Base-by-base conservation (phyloP, 1,140 invertebrate species). In the Bombyx mandarina region DNA sequence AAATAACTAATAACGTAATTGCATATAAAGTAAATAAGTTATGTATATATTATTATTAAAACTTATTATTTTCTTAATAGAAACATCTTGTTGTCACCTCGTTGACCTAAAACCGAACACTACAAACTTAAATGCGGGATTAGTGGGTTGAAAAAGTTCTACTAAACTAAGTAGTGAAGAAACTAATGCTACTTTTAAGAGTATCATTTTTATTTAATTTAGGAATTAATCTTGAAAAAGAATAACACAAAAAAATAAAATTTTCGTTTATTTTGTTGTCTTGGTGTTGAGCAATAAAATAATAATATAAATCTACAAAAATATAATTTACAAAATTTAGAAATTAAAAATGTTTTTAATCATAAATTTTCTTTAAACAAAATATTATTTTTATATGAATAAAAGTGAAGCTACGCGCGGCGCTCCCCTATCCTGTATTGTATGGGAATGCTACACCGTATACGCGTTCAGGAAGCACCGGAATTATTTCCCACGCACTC, bases 371-470 rank as follows among this genome's bases (percentile, higher is more conserved):
- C 7, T 12, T 7, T 18, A 6, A 51, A 1, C 6, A 59, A 49
- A 2, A 45, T 35, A 63, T 48, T 58, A 53, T 54, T 43, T 63
- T 44, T 35, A 61, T 45, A 54, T 35, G 50, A 46, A 47, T 56
- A 7, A 49, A 54, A 81, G 80, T 85, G 64, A 85, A 82, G 79
- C 78, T 85, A 81, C 79, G 61, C 67, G 64, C 58, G 64, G 52
- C 63, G 57, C 65, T 69, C 75, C 71, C 67, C 71, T 72, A 78
- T 73, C 75, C 77, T 70, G 73, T 50, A 51, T 61, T 65, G 66
- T 76, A 82, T 81, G 79, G 75, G 76, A 84, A 82, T 82, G 73
- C 65, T 67, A 62, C 64, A 56, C 66, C 68, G 66, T 67, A 62
- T 55, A 62, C 71, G 67, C 64, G 69, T 57, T 56, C 73, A 81